Percentiles rank a stretch among this genome's conserved stretches.
Evolutionary conservation across 2,113 vertebrate species (phyloP).

Genomic region (Aegotheles bennettii): DNA sequence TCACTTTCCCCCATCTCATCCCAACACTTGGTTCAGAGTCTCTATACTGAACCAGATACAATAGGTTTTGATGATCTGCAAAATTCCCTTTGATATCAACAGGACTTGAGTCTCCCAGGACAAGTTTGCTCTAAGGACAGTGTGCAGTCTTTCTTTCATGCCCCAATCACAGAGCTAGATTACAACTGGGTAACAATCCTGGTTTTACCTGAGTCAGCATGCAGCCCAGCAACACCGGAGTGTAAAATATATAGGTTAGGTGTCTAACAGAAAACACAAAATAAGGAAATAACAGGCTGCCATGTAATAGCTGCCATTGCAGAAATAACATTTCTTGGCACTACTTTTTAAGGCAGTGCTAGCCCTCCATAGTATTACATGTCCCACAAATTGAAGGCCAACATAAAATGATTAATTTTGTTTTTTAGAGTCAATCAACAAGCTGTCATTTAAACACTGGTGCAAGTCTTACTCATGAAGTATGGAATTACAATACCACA

Average conservation of each 20-base stretch:
- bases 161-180: not conserved
- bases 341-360: rapidly evolving
- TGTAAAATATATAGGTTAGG: rapidly evolving
- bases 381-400: not conserved
- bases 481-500: not conserved
- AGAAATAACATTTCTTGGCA: not conserved
- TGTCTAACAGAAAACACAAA: not conserved
- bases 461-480: not conserved
- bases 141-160: rapidly evolving
- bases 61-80: not conserved
- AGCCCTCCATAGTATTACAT: not conserved
- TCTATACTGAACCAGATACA: not conserved
- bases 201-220: not conserved
- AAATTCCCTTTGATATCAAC: not conserved
- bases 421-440: not conserved
- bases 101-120: not conserved
- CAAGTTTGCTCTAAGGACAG: not conserved
- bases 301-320: not conserved
- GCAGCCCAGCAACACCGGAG: not conserved
- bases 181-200: not conserved
- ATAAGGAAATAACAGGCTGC: not conserved
- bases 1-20: not conserved
- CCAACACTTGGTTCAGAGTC: not conserved
- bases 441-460: not conserved
- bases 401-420: not conserved